phyloP scores from a whole-genome alignment of 2,797 vertebrate genomes.

The Anguilla anguilla region DNA sequence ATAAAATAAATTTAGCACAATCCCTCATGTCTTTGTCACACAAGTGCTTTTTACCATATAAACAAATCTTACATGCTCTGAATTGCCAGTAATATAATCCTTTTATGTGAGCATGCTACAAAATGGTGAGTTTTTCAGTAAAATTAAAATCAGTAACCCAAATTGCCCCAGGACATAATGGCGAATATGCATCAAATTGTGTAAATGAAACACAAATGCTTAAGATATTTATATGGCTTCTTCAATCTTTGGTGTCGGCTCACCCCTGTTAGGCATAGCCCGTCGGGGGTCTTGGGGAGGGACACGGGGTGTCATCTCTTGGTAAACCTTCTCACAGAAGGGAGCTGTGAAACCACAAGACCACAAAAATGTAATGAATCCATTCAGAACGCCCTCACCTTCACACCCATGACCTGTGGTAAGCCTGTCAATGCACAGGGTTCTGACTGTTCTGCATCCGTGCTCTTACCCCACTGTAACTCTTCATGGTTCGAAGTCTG shows the following conservation, averaged over 20 bases:
- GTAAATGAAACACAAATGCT: background rate
- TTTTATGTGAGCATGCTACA: background rate
- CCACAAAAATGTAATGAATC: background rate
- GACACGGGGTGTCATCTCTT: background rate
- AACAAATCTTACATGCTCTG: background rate
- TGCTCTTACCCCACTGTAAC: background rate
- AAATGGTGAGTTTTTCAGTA: background rate
- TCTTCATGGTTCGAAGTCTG: background rate
- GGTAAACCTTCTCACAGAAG: background rate
- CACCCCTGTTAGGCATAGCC: background rate
- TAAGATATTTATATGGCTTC: background rate
- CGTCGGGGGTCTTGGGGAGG: background rate
- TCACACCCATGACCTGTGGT: too few relatives aligned
- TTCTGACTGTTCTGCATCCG: background rate
- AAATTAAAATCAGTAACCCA: background rate
- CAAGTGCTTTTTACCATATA: background rate
- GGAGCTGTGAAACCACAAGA: conserved; percentile 5
- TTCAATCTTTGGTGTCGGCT: background rate
- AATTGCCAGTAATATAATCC: background rate
- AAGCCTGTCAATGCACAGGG: too few relatives aligned
- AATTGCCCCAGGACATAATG: background rate
- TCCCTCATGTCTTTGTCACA: background rate
- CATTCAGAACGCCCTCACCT: background rate
- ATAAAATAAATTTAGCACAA: background rate
- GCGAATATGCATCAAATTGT: background rate